These are phyloP conservation scores for Oreochromis grahami DNA, from an alignment of 2,797 vertebrate genomes.

Conservation along the genomic window DNA sequence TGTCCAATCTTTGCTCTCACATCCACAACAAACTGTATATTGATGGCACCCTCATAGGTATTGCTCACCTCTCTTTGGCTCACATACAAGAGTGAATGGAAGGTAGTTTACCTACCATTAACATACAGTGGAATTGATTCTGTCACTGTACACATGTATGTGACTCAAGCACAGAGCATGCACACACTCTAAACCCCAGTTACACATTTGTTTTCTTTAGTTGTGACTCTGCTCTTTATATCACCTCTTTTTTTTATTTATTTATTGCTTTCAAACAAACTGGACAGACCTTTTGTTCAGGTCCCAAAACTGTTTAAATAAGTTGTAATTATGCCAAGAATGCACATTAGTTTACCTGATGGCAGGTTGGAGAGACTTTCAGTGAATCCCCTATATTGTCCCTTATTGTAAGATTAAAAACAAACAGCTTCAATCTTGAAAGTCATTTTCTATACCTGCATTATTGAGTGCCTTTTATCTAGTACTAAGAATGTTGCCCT, in stretches of 20 bases:
- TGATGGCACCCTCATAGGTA: constrained; percentile 12
- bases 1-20: background rate
- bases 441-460: background rate
- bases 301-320: background rate
- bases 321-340: background rate
- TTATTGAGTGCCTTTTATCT: background rate
- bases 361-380: background rate
- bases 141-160: background rate
- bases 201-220: background rate
- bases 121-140: background rate
- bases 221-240: background rate
- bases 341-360: background rate
- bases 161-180: background rate
- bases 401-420: background rate
- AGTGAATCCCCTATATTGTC: background rate
- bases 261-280: background rate
- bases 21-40: background rate
- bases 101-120: background rate
- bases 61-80: constrained; percentile 28
- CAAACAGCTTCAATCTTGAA: background rate
- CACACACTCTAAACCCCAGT: background rate
- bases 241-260: background rate
- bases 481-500: background rate
- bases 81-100: background rate
- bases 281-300: background rate